Base-by-base conservation (phyloP, 2,797 vertebrate species). In the Enteromius fasciolatus region DNA sequence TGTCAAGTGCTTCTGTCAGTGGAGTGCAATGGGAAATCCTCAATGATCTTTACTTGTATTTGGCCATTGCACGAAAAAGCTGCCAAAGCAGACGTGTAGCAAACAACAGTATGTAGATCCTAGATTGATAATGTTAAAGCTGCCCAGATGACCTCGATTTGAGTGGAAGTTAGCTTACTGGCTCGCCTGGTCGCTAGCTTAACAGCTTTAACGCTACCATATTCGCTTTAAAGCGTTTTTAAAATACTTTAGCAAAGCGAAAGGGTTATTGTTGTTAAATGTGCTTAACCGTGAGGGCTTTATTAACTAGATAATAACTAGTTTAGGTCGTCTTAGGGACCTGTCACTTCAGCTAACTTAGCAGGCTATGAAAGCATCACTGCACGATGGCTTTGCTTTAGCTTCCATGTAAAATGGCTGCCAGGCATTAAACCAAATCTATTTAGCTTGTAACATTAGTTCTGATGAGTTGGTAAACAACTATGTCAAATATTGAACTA, bases 361-460 rank as follows among this genome's bases (percentile, higher is more conserved):
- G 61, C 66, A 39, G 28, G 73, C 64, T 75, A 73, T 67, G 20
- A 75, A 70, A 70, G 69, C 70, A 77, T 74, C 57, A 39, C 36
- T 86, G 74, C 81, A 76, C 78, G 75, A 64, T 74, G 73, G 72
- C 54, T 74, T 81, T 75, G 46, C 74, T 74, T 75, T 81, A 78
- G 80, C 75, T 75, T 61, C 76, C 41, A 81, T 84, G 59, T 84
- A 82, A 83, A 83, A 83, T 83, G 81, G 81, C 81, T 83, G 81
- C 81, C 81, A 83, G 75, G 52, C 74, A 83, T 83, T 77, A 83
- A 83, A 77, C 64, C 81, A 70, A 69, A 83, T 77, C 20, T 66
- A 70, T 25, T 5, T 25, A 69, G 48, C 39, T 31, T 28, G 39
- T 69, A 25, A n/a, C 9, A 76, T 69, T 12, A 77, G 1, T 77